Evolutionary conservation across 2,797 vertebrate genomes (phyloP), one percentile per base, ranked within the genome.

Genomic region (Mycteria americana): DNA sequence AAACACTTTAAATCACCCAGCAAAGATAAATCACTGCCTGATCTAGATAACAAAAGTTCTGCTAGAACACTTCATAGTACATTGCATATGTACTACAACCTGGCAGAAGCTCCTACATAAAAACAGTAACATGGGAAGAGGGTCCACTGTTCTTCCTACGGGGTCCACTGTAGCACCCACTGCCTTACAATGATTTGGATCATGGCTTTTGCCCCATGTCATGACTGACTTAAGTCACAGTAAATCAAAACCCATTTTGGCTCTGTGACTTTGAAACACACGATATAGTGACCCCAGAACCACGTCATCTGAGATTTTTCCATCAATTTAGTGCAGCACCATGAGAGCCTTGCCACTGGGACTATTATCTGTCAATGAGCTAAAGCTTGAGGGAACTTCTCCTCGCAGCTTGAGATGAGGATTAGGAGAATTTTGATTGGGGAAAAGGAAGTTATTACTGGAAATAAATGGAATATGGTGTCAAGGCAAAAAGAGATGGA

Each of bases 401-500:
- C 18, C 23, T 27, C 3, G 11, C 28, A 53, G 14, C 10, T 24
- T 67, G 28, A 85, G 22, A 17, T 57, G 8, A 74, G 19, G 28
- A 88, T 69, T 88, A 45, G 41, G 24, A 91, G 28, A 85, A 77
- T 35, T 92, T 82, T 85, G 35, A 28, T 3, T 17, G 8, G 5
- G 39, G 21, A 73, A 81, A 72, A 59, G 7, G 62, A 41, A 69
- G 41, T 35, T 85, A 67, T 54, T 79, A 73, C n/a, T 53, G 35
- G 75, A 95, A 65, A 45, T 80, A 60, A 76, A 53, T 48, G 77
- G 12, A 73, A 53, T 39, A 53, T 14, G 11, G 25, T 60, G 25
- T 93, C 85, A 80, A 95, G 83, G 11, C 8, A 95, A 95, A 92
- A 89, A 95, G 45, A 92, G 37, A 65, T 6, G 9, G 69, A 96